These are phyloP conservation scores for Pterois miles DNA, from an alignment of 2,797 vertebrate genomes.

Conservation along the genomic window DNA sequence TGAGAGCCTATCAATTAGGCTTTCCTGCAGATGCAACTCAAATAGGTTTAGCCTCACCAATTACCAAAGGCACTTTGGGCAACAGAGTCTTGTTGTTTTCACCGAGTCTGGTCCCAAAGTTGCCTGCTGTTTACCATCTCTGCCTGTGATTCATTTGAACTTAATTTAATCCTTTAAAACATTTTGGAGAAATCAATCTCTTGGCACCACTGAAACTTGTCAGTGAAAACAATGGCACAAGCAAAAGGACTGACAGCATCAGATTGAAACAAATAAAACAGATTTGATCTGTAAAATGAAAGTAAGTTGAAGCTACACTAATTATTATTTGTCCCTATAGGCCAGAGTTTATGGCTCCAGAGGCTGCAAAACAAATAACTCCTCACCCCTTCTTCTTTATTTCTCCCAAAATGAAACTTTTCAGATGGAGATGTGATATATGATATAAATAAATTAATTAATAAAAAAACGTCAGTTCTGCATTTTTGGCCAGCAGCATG, in stretches of 20 bases:
- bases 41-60: conserved; percentile 47
- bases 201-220: neutral
- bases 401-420: neutral
- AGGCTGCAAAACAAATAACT: neutral
- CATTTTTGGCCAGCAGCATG: neutral
- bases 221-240: neutral
- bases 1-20: conserved; percentile 31
- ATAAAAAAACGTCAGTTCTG: too few relatives aligned
- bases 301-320: neutral
- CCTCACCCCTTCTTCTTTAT: neutral
- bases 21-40: conserved; percentile 42
- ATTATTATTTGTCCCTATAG: neutral
- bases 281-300: conserved; percentile 11
- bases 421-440: neutral
- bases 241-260: neutral
- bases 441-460: neutral
- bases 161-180: conserved; percentile 32
- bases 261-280: conserved; percentile 9
- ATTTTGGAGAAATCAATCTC: neutral
- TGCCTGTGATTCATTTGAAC: conserved; percentile 24
- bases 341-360: neutral
- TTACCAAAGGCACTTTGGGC: conserved; percentile 36
- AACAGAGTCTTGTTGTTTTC: conserved; percentile 27
- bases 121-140: conserved; percentile 17
- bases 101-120: conserved; percentile 9